A percentile compares a stretch with the other conserved stretches of the same genome.
phyloP scores from a whole-genome alignment of 2,797 vertebrate species.

The Siniperca obscura region DNA sequence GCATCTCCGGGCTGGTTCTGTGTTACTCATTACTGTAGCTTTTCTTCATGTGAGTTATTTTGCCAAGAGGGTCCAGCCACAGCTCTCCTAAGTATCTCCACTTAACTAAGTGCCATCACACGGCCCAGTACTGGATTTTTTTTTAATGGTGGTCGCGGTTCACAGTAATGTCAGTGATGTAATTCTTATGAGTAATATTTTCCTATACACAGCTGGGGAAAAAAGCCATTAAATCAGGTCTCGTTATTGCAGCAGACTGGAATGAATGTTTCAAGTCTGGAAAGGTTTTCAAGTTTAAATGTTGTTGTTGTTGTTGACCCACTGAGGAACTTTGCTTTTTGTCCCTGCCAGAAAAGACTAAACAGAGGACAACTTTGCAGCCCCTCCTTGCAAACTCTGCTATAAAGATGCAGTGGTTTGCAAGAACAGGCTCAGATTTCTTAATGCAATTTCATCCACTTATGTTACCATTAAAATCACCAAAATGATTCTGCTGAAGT shows the following conservation, averaged over 20 bases:
- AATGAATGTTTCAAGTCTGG: constrained; percentile 55
- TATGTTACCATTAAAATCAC: constrained; percentile 45
- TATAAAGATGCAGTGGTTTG: constrained; percentile 47
- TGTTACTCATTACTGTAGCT: constrained; percentile 10
- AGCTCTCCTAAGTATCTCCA: constrained; percentile 7
- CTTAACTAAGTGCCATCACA: constrained; percentile 36
- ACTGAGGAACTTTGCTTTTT: constrained; percentile 15
- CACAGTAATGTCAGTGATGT: constrained; percentile 65
- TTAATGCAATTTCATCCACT: constrained; percentile 55
- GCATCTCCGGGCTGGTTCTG: background rate
- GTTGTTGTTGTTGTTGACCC: constrained; percentile 59
- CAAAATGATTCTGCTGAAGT: constrained; percentile 37
- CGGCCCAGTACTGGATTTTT: constrained; percentile 8
- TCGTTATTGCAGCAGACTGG: constrained; percentile 54
- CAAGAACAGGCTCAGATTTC: constrained; percentile 45
- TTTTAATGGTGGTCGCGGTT: constrained; percentile 44
- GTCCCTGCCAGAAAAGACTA: constrained; percentile 26
- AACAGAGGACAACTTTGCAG: constrained; percentile 7
- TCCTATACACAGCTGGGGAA: constrained; percentile 43
- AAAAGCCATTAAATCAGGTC: constrained; percentile 42
- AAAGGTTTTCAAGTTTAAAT: constrained; percentile 42
- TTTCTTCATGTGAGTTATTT: constrained; percentile 25
- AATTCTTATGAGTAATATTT: constrained; percentile 65
- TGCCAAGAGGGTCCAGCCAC: constrained; percentile 11
- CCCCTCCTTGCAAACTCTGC: constrained; percentile 13